These are phyloP conservation scores for Meteorus sp. DNA, from an alignment of 1,140 invertebrate species.

Conservation along the genomic window DNA sequence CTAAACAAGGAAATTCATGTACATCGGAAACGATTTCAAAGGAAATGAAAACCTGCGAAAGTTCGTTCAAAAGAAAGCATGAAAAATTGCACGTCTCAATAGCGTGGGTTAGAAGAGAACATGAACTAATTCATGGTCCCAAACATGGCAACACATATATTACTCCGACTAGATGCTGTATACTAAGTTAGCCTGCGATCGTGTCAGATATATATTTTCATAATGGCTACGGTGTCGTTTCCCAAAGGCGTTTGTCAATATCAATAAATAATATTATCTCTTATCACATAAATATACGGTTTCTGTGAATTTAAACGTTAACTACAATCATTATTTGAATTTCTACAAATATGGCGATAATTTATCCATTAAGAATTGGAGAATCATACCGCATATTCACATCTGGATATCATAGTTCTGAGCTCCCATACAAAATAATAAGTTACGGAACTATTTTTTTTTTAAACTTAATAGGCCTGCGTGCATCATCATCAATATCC, in stretches of 20 bases:
- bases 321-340: too few relatives aligned
- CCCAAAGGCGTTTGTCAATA: slow-evolving; percentile 35
- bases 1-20: too few relatives aligned
- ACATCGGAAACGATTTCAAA: too few relatives aligned
- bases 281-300: slow-evolving; percentile 49
- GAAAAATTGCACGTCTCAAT: background rate
- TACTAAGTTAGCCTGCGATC: slow-evolving; percentile 32
- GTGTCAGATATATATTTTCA: slow-evolving; percentile 28
- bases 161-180: slow-evolving; percentile 48
- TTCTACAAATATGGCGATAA: too few relatives aligned
- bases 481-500: slow-evolving; percentile 18
- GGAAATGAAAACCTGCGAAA: too few relatives aligned
- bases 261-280: slow-evolving; percentile 30
- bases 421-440: too few relatives aligned
- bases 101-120: slow-evolving; percentile 34
- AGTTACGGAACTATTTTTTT: slow-evolving; percentile 7
- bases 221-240: background rate
- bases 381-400: background rate
- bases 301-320: background rate
- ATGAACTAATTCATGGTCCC: slow-evolving; percentile 53
- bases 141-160: slow-evolving; percentile 39
- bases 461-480: slow-evolving; percentile 24
- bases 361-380: too few relatives aligned
- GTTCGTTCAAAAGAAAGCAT: too few relatives aligned
- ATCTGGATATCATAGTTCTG: background rate